Evolutionary conservation across 2,888 invertebrate species (phyloP), one percentile per base, ranked within the genome.

Genomic region (Proisotoma minuta): DNA sequence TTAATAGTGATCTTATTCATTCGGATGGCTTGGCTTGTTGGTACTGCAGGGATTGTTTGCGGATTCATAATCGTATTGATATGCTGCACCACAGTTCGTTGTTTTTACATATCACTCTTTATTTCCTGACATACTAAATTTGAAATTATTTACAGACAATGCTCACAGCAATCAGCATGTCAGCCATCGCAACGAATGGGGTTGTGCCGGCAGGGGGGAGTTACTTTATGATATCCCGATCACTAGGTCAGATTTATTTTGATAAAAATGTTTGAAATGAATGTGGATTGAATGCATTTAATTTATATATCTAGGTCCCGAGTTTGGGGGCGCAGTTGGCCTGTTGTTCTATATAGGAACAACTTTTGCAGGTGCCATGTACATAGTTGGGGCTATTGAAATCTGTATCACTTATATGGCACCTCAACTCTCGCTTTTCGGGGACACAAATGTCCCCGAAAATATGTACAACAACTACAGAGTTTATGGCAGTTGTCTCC

Each of bases 301-400:
- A n/a, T n/a, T n/a, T n/a, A 85, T 99, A 76, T 89, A 91, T 66
- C 83, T 92, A 73, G 99, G 99, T 15, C 99, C 99, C 2, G 99
- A 99, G 81, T 99, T 98, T 80, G 99, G 99, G 51, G 98, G 99
- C 26, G 98, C 99, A 51, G 98, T 99, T 28, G 99, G 99, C 54
- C 92, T 99, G 85, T 83, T 99, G 52, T 99, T 99, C 82, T 99
- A 98, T 80, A 91, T 97, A 53, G 99, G 97, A 57, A 99, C 98
- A 62, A 96, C 97, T 3, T 53, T 64, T 47, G 99, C 99, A 22
- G 97, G 95, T 1, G 94, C 98, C 75, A 98, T 99, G 98, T 99
- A 99, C 81, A 95, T 98, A 77, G 94, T 97, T 48, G 99, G 99
- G 75, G 97, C 98, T 58, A 92, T 97, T 27, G 97, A 97, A 82